These are phyloP conservation scores for Ceratoteleas bidentatus DNA, from an alignment of 1,140 invertebrate species.

Conservation along the genomic window DNA sequence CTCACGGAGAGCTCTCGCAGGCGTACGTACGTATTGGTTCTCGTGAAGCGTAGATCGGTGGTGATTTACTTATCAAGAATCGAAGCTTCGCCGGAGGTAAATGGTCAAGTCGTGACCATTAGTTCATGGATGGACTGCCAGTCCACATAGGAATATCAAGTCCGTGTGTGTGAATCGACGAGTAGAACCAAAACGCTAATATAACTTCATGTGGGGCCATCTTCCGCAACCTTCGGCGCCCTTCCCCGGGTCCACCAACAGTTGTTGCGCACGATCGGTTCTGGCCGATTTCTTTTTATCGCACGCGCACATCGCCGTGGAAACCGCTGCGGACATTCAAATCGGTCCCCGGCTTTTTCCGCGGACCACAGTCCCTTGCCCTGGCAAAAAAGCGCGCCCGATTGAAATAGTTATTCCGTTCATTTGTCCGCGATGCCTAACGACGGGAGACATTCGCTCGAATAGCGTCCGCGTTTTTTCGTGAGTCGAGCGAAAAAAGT, in stretches of 20 bases:
- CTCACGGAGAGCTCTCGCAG: slow-evolving; percentile 56
- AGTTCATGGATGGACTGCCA: slow-evolving; percentile 71
- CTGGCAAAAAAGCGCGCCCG: neutral
- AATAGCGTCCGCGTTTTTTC: too few species aligned
- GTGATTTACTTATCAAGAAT: slow-evolving; percentile 81
- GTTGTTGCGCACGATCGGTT: slow-evolving; percentile 47
- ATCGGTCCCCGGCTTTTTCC: neutral
- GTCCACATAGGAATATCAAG: slow-evolving; percentile 60
- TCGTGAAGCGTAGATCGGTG: slow-evolving; percentile 78
- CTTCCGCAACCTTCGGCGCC: slow-evolving; percentile 52
- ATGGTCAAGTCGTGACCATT: slow-evolving; percentile 82
- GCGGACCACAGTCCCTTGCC: neutral
- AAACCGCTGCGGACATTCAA: slow-evolving; percentile 25
- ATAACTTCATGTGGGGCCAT: slow-evolving; percentile 74
- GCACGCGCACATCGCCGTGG: slow-evolving; percentile 10
- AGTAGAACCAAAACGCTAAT: slow-evolving; percentile 69
- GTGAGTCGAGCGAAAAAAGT: too few species aligned
- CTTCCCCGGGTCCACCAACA: slow-evolving; percentile 43
- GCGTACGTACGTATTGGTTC: slow-evolving; percentile 45
- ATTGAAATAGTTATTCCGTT: slow-evolving; percentile 6
- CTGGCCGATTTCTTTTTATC: slow-evolving; percentile 19
- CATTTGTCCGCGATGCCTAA: slow-evolving; percentile 16
- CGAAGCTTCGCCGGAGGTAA: slow-evolving; percentile 81
- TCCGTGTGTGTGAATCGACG: slow-evolving; percentile 68
- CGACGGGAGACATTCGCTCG: neutral